Conservation (phyloP, 2,797 vertebrate genomes). For the Diglossa cyanea region DNA sequence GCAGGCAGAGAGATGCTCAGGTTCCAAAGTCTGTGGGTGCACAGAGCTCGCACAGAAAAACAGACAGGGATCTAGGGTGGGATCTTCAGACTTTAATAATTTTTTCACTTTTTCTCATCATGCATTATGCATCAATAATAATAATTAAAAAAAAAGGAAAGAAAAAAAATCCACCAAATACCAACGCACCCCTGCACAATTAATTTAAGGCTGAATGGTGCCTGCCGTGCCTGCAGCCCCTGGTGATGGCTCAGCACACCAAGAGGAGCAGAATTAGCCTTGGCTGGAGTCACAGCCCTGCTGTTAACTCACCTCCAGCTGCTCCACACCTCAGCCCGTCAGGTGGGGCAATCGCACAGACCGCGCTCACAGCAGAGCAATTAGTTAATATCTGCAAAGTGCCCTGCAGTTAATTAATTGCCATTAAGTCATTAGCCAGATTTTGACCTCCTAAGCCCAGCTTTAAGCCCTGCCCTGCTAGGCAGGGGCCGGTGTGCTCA, state of each 20-base stretch:
- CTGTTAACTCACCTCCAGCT: background rate
- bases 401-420: constrained; percentile 5
- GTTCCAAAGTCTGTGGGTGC: fast-evolving
- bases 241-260: fast-evolving
- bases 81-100: constrained; percentile 34
- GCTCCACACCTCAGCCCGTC: background rate
- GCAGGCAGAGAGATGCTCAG: background rate
- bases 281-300: background rate
- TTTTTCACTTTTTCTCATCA: constrained; percentile 45
- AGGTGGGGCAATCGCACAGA: background rate
- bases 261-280: background rate
- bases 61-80: fast-evolving
- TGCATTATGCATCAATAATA: constrained; percentile 20
- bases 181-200: background rate
- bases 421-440: constrained; percentile 9
- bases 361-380: background rate
- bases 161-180: background rate
- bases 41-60: background rate
- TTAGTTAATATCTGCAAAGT: background rate
- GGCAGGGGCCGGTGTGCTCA: background rate
- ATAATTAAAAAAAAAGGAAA: background rate
- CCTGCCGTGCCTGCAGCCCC: fast-evolving
- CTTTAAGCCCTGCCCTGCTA: background rate
- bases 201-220: constrained; percentile 12
- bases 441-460: background rate